A percentile compares a stretch with the other conserved stretches of the same genome.
These are phyloP conservation scores for Amblyjoppa fuscipennis DNA, from an alignment of 2,888 invertebrate species.

Conservation along the genomic window DNA sequence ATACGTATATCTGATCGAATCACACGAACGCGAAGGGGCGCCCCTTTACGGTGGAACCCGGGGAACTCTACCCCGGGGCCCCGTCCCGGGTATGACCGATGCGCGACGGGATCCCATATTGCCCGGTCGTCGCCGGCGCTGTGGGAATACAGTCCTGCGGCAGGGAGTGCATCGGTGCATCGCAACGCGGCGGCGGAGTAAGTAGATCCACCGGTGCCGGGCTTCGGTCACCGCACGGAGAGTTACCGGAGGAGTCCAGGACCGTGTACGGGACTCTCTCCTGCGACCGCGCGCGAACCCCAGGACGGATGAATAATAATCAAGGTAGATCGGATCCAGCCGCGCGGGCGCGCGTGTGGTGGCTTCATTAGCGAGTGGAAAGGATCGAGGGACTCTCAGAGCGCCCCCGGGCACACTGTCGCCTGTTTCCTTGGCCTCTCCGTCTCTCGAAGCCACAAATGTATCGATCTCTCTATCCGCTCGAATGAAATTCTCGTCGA, in stretches of 20 bases:
- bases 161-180: constrained; percentile 53
- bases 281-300: constrained; percentile 61
- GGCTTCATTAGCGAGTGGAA: constrained; percentile 70
- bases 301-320: constrained; percentile 77
- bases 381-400: constrained; percentile 48
- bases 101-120: constrained; percentile 70
- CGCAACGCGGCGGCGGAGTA: constrained; percentile 34
- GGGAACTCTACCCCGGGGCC: constrained; percentile 49
- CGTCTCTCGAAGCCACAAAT: constrained; percentile 45
- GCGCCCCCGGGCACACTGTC: constrained; percentile 46
- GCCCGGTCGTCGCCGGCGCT: constrained; percentile 52
- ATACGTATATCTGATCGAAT: constrained; percentile 70
- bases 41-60: constrained; percentile 55
- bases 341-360: constrained; percentile 68
- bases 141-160: constrained; percentile 62
- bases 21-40: constrained; percentile 61
- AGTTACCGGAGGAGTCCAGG: constrained; percentile 57
- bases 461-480: constrained; percentile 54
- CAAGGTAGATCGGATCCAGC: constrained; percentile 75
- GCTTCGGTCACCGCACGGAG: constrained; percentile 45
- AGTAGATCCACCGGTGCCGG: constrained; percentile 28
- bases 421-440: constrained; percentile 37
- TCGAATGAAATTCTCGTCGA: constrained; percentile 54
- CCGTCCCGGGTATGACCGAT: constrained; percentile 70
- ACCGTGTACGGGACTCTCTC: constrained; percentile 52